phyloP scores from a whole-genome alignment of 2,113 vertebrate species.

The Oryzias melastigma region DNA sequence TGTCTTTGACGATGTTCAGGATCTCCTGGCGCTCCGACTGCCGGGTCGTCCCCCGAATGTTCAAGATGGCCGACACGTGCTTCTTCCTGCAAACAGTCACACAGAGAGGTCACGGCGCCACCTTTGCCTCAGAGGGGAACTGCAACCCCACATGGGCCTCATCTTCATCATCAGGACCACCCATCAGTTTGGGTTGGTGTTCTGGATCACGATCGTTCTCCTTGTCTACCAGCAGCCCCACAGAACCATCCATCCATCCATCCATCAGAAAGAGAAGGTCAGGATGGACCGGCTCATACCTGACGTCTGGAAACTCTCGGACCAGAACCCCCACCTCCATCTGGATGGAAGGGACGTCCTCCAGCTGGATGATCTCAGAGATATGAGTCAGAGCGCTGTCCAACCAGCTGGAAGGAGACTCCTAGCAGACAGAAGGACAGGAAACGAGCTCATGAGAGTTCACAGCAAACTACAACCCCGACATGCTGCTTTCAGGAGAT shows the following conservation, averaged over 20 bases:
- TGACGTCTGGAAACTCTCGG: slow-evolving; percentile 87
- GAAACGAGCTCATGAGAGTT: too few relatives aligned
- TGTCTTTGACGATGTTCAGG: slow-evolving; percentile 83
- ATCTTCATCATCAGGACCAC: too few relatives aligned
- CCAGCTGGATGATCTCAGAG: slow-evolving; percentile 87
- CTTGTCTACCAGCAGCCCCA: too few relatives aligned
- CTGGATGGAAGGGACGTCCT: slow-evolving; percentile 89
- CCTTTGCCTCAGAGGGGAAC: too few relatives aligned
- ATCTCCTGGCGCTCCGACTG: slow-evolving; percentile 82
- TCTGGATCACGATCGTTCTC: too few relatives aligned
- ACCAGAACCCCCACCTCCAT: slow-evolving; percentile 90
- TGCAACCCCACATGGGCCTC: too few relatives aligned
- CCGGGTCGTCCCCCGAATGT: slow-evolving; percentile 82
- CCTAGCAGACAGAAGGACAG: slow-evolving; percentile 59
- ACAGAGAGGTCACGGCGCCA: too few relatives aligned
- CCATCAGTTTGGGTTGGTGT: too few relatives aligned
- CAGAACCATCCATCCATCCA: too few relatives aligned
- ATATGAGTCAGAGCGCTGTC: slow-evolving; percentile 83
- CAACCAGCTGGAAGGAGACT: slow-evolving; percentile 84
- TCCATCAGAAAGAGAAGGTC: neutral
- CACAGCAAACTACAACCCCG: too few relatives aligned
- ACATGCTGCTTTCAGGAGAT: too few relatives aligned
- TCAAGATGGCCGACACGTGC: slow-evolving; percentile 85
- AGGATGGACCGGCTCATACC: slow-evolving; percentile 68
- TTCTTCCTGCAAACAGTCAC: slow-evolving; percentile 73